A percentile compares a stretch with the other conserved stretches of the same genome.
Conservation (phyloP, 1,140 invertebrate species). For the Caenorhabditis remanei region DNA sequence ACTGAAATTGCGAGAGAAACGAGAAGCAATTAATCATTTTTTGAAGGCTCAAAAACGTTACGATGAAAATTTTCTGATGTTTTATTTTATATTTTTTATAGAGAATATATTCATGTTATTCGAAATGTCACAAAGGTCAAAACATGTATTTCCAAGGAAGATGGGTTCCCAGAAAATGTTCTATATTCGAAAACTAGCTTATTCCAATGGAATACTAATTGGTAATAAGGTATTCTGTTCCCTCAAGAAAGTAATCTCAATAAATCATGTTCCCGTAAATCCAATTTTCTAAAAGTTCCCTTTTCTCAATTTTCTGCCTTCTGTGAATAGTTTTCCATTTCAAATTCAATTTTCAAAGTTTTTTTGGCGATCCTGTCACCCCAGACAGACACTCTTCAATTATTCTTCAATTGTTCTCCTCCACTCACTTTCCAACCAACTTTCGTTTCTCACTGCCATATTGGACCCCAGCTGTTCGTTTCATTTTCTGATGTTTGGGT, state of each 20-base stretch:
- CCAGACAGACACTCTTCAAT: constrained; percentile 15
- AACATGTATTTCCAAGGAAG: neutral
- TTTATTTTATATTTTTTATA: neutral
- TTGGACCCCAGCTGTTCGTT: neutral
- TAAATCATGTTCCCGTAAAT: neutral
- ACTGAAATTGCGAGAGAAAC: neutral
- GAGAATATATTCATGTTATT: neutral
- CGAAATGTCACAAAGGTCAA: neutral
- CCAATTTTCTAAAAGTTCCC: neutral
- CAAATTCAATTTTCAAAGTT: neutral
- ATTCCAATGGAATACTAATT: too few relatives aligned
- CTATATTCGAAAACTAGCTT: too few relatives aligned
- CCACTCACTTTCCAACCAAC: neutral
- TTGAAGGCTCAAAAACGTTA: neutral
- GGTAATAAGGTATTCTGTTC: too few relatives aligned
- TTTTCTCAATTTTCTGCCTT: neutral
- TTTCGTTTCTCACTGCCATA: neutral
- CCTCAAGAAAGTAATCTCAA: too few relatives aligned
- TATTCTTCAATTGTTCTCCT: constrained; percentile 4
- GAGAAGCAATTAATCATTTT: constrained; percentile 37
- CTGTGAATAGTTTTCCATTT: neutral
- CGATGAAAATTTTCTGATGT: neutral
- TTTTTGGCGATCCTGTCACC: neutral
- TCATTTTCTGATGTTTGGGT: too few relatives aligned
- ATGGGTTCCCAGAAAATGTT: too few relatives aligned